A percentile compares a stretch with the other conserved stretches of the same genome.
Evolutionary conservation across 1,140 invertebrate genomes (phyloP).

Genomic region (Asbolus verrucosus): DNA sequence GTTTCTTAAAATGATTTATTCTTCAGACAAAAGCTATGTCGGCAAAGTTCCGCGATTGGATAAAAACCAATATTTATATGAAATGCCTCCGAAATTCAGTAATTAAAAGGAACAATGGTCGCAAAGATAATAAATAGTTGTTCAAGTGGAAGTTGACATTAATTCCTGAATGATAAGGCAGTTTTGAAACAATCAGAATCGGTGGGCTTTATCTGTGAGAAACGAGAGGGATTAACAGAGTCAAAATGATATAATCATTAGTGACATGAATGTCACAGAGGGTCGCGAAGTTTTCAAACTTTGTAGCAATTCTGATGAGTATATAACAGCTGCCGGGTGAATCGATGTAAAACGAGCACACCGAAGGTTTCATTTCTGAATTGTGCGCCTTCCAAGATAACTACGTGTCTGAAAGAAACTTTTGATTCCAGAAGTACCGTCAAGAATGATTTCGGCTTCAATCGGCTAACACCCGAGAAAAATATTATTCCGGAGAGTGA

Average conservation of each 20-base stretch:
- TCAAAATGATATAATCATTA: constrained; percentile 55
- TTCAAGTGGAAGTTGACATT: constrained; percentile 25
- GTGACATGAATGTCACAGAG: constrained; percentile 51
- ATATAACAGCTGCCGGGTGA: constrained; percentile 58
- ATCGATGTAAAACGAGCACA: constrained; percentile 56
- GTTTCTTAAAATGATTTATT: too few species aligned
- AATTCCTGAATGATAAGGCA: constrained; percentile 43
- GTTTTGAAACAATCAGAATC: constrained; percentile 44
- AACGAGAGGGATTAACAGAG: constrained; percentile 48
- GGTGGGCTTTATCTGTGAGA: constrained; percentile 40
- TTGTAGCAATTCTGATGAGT: constrained; percentile 55
- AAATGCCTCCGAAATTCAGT: not conserved
- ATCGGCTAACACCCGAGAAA: constrained; percentile 11
- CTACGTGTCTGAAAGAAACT: constrained; percentile 47
- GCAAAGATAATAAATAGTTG: constrained; percentile 34
- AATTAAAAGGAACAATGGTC: constrained; percentile 27
- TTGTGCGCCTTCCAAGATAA: constrained; percentile 47
- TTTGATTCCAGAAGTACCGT: constrained; percentile 12
- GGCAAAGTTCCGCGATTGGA: not conserved
- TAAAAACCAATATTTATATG: not conserved
- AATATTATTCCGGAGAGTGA: not conserved
- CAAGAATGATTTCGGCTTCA: constrained; percentile 5
- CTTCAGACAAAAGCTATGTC: not conserved
- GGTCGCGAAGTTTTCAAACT: constrained; percentile 53
- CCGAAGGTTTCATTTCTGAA: constrained; percentile 45